Evolutionary conservation across 2,113 vertebrate species (phyloP), one percentile per base, ranked within the genome.

Genomic region (Monopterus albus): DNA sequence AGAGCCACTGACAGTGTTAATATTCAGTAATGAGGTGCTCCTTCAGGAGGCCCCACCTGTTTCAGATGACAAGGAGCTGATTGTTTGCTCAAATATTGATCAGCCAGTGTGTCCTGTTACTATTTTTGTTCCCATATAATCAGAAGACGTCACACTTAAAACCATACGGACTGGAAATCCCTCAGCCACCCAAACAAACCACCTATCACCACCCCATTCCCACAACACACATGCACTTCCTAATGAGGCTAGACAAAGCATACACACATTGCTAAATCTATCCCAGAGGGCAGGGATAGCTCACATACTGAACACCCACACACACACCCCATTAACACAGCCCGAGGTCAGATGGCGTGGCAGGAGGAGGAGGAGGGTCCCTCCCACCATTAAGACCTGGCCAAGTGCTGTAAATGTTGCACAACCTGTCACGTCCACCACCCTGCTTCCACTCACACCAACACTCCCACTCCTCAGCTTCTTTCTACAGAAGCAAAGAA

Each of bases 191-290:
- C 63, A 68, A 51, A 62, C 61, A 73, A 47, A 28, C 40, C 39
- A 28, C 12, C 47, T 20, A 25, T 1, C 29, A 31, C 6, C 26
- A 7, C 3, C 46, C 53, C 14, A 58, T 6, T 47, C 40, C 33
- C 28, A 49, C 43, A 42, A 45, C 25, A 70, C 49, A 53, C 47
- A 29, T 28, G 43, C 6, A 7, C 21, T 17, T n/a, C 38, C 52
- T 74, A 69, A 74, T 69, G 57, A 74, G 63, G 29, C 63, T 36
- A 58, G 36, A 69, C 58, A 71, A 69, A 69, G 29, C 68, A 58
- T 59, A 60, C 67, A 66, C 47, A 60, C 39, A 20, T 38, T 43
- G 47, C 43, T 73, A 50, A 50, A 13, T 21, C 42, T 23, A 9
- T 51, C 57, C 36, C 45, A 0, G 0, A 38, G 36, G 70, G 69